Percentiles rank a stretch among this genome's conserved stretches.
These are phyloP conservation scores for Gorsachius magnificus DNA, from an alignment of 2,797 vertebrate genomes.

Conservation along the genomic window DNA sequence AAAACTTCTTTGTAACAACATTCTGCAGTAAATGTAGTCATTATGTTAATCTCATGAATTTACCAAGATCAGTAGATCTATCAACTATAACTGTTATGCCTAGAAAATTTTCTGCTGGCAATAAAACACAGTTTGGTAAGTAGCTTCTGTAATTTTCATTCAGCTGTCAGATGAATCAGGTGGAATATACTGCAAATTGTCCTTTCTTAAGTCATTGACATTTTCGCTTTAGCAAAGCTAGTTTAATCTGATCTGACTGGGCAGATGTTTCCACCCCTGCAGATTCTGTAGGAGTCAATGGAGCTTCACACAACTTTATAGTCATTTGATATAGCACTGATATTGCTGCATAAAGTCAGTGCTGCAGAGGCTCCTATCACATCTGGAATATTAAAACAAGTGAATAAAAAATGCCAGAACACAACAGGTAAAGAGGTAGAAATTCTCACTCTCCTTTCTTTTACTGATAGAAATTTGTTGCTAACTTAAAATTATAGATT, in stretches of 20 bases:
- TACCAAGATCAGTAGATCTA: not conserved
- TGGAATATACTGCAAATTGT: not conserved
- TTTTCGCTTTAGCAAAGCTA: slow-evolving; percentile 2
- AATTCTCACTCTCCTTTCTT: not conserved
- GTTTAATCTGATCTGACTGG: not conserved
- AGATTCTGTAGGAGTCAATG: not conserved
- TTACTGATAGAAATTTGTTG: not conserved
- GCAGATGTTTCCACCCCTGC: not conserved
- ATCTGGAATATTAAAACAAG: not conserved
- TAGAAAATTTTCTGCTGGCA: not conserved
- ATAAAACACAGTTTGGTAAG: not conserved
- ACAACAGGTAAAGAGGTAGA: not conserved
- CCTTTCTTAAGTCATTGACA: slow-evolving; percentile 1
- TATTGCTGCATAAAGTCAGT: not conserved
- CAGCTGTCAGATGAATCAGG: not conserved
- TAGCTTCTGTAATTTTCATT: slow-evolving; percentile 2
- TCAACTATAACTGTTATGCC: not conserved
- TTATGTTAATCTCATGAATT: not conserved
- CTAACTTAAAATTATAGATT: not conserved
- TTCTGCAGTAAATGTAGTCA: not conserved
- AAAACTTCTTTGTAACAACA: not conserved
- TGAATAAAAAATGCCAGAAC: not conserved
- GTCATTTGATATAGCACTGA: not conserved
- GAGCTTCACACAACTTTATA: not conserved
- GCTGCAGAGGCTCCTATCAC: not conserved